phyloP scores from a whole-genome alignment of 2,797 vertebrate species.

The Semaprochilodus insignis region DNA sequence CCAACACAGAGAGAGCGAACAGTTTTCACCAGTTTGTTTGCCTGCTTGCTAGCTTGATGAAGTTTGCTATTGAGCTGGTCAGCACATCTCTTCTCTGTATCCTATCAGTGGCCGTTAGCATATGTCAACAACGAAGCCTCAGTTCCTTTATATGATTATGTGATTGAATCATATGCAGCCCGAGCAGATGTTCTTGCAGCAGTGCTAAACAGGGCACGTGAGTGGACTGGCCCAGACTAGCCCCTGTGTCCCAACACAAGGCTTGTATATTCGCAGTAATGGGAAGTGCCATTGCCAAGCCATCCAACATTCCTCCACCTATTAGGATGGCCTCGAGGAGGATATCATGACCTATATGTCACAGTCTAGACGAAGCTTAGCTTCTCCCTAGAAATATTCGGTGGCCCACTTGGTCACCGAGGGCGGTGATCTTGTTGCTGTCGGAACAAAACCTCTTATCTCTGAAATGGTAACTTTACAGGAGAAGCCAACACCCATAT shows the following conservation, averaged over 20 bases:
- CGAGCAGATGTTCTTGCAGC: constrained; percentile 57
- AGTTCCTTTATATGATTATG: constrained; percentile 46
- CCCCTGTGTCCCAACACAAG: constrained; percentile 52
- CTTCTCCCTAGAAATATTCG: no score
- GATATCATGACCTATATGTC: constrained; percentile 7
- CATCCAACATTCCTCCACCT: constrained; percentile 1
- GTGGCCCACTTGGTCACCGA: no score
- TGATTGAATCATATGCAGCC: constrained; percentile 72
- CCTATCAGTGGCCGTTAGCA: neutral
- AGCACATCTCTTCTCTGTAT: neutral
- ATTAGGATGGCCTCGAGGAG: neutral
- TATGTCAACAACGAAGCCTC: constrained; percentile 22
- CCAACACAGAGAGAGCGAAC: no score
- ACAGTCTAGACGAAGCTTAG: neutral
- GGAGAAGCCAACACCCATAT: no score
- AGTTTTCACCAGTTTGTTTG: no score
- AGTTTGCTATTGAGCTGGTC: neutral
- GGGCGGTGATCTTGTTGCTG: no score
- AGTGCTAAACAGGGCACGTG: constrained; percentile 14
- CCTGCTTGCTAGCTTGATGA: neutral
- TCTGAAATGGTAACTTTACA: no score
- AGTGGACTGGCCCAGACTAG: constrained; percentile 43
- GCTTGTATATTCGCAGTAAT: neutral
- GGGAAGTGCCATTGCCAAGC: neutral
- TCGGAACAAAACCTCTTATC: no score